Base-by-base conservation (phyloP, 2,888 invertebrate genomes). In the Drosophila kanekoi region DNA sequence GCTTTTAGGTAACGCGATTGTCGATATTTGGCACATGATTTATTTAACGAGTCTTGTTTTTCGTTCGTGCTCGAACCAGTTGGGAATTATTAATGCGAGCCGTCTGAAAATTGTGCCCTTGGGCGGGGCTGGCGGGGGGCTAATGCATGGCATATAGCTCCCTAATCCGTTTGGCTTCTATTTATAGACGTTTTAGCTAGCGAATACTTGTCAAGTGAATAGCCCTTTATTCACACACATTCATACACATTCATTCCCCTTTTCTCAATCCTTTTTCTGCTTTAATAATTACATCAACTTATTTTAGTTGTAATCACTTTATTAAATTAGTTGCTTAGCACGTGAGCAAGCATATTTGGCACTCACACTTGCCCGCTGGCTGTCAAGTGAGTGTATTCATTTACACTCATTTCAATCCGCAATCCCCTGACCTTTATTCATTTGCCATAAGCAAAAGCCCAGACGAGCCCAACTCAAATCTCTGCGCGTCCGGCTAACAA, bases 321-420 rank as follows among this genome's bases (percentile, higher is more conserved):
- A 62, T 62, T 59, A 47, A 63, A 69, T 72, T 59, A 69, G 58
- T 54, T 59, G 43, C 53, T 61, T 49, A 20, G 54, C 49, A 41
- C 63, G 40, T 70, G 76, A 75, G 76, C 23, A 33, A 43, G 69
- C 69, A 72, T 45, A 61, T 74, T 38, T 40, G 18, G 38, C 23
- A 38, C 51, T 44, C 45, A 41, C 41, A 33, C n/a, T 8, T 8
- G 2, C 2, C 18, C 8, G 16, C 18, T 8, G 28, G 14, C 53
- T 60, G 60, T 56, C 48, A 41, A 59, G 51, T 77, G 77, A 66
- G 59, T 62, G 52, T 56, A 66, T 77, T 77, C 77, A 66, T 62
- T 66, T 61, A 44, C 72, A 74, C 49, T 49, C 65, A 37, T n/a
- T 67, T 56, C 49, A 8, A 44, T 28, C 38, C 65, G 32, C 20